These are phyloP conservation scores for Agrochola litura DNA, from an alignment of 2,888 invertebrate genomes.

Conservation along the genomic window DNA sequence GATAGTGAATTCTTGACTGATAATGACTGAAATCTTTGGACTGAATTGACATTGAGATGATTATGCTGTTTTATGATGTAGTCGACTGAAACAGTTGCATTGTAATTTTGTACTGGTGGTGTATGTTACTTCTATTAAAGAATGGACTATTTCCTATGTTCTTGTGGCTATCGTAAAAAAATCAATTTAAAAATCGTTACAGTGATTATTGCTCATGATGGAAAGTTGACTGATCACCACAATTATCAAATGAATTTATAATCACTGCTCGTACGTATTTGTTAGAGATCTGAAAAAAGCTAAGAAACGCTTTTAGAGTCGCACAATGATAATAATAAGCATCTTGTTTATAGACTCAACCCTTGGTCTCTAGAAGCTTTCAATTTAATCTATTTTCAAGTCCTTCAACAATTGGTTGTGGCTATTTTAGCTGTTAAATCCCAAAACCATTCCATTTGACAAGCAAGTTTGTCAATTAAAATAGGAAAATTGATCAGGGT, in stretches of 20 bases:
- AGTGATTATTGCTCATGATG: not conserved
- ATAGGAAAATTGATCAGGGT: not conserved
- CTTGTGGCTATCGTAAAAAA: not conserved
- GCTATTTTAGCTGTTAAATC: not conserved
- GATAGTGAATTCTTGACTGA: constrained; percentile 26
- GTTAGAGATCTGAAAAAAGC: not conserved
- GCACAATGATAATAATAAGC: not conserved
- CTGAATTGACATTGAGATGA: constrained; percentile 29
- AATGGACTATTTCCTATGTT: not conserved
- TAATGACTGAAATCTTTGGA: constrained; percentile 26
- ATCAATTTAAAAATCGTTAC: not conserved
- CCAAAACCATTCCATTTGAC: not conserved
- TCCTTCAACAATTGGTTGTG: not conserved
- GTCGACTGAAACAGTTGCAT: not conserved
- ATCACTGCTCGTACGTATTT: not conserved
- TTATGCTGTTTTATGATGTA: not conserved
- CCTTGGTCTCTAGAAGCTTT: not conserved
- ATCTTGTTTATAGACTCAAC: not conserved
- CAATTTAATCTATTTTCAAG: not conserved
- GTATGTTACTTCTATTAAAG: not conserved
- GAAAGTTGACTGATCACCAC: too few relatives aligned
- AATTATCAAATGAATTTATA: not conserved
- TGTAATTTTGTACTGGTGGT: not conserved
- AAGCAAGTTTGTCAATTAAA: not conserved
- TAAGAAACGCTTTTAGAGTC: not conserved